Conservation (phyloP, 2,797 vertebrate genomes). For the Argentina silus region DNA sequence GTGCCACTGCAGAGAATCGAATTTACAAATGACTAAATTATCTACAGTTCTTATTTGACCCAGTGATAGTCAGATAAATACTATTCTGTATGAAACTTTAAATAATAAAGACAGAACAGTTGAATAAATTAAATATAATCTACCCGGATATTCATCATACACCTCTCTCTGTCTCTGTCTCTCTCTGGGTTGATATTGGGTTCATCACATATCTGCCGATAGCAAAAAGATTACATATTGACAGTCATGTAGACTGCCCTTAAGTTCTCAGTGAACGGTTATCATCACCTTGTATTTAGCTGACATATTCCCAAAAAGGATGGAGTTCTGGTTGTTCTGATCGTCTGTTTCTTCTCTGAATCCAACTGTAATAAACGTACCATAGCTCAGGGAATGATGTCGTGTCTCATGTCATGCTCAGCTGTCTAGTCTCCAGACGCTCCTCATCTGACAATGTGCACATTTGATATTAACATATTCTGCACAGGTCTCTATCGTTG, state of each 20-base stretch:
- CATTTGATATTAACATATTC: no score
- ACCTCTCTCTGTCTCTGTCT: neutral
- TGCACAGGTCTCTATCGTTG: no score
- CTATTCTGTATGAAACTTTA: neutral
- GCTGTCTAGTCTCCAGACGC: no score
- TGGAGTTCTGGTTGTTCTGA: neutral
- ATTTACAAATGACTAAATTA: neutral
- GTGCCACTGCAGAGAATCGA: neutral
- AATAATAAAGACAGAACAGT: neutral
- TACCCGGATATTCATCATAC: neutral
- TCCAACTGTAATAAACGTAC: conserved; percentile 29
- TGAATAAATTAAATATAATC: neutral
- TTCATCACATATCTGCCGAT: conserved; percentile 1
- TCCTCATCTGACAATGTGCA: no score
- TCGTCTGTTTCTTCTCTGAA: conserved; percentile 32
- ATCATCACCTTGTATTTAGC: no score
- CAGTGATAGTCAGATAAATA: neutral
- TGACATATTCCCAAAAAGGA: neutral
- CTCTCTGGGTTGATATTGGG: no score
- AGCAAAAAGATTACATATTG: conserved; percentile 59
- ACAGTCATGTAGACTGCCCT: conserved; percentile 52
- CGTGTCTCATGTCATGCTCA: no score
- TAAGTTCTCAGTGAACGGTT: neutral
- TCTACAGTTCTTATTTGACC: neutral
- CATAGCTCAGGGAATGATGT: conserved; percentile 50